Evolutionary conservation across 2,113 vertebrate species (phyloP).

Genomic region (Nothoprocta pentlandii): DNA sequence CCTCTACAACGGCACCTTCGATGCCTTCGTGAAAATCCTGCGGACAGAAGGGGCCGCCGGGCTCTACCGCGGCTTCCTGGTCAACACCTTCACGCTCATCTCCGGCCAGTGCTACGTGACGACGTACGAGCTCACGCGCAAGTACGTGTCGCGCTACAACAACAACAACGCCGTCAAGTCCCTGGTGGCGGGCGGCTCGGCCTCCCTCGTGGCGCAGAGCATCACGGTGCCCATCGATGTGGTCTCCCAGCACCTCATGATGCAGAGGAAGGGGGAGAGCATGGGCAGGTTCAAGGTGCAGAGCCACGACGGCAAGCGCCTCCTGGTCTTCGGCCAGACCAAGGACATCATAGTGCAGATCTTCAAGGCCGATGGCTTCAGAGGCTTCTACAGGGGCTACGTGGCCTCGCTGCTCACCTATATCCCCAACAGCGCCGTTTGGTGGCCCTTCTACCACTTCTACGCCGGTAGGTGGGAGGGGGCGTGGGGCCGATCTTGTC

Average conservation of each 20-base stretch:
- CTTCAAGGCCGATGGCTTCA: constrained; percentile 87
- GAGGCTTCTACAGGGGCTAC: constrained; percentile 95
- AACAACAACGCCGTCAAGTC: constrained; percentile 93
- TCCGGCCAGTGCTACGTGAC: constrained; percentile 96
- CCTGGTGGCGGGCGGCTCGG: constrained; percentile 90
- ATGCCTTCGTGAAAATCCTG: constrained; percentile 94
- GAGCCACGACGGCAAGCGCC: constrained; percentile 56
- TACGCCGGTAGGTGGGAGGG: constrained; percentile 87
- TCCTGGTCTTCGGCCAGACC: constrained; percentile 88
- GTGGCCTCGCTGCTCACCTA: constrained; percentile 95
- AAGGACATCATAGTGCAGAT: constrained; percentile 92
- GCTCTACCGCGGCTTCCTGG: constrained; percentile 94
- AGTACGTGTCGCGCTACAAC: constrained; percentile 87
- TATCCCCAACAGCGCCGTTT: constrained; percentile 96
- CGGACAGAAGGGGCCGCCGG: constrained; percentile 85
- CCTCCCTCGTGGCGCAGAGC: constrained; percentile 95
- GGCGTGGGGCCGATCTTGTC: accelerated
- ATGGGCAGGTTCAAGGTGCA: constrained; percentile 88
- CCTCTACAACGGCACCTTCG: constrained; percentile 91
- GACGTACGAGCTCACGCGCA: constrained; percentile 93
- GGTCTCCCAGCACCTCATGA: constrained; percentile 96
- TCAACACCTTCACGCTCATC: constrained; percentile 93
- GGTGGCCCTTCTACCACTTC: constrained; percentile 99
- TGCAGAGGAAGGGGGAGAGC: constrained; percentile 89
- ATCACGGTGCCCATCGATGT: constrained; percentile 97